Conservation (phyloP, 1,140 invertebrate species). For the Maniola jurtina region DNA sequence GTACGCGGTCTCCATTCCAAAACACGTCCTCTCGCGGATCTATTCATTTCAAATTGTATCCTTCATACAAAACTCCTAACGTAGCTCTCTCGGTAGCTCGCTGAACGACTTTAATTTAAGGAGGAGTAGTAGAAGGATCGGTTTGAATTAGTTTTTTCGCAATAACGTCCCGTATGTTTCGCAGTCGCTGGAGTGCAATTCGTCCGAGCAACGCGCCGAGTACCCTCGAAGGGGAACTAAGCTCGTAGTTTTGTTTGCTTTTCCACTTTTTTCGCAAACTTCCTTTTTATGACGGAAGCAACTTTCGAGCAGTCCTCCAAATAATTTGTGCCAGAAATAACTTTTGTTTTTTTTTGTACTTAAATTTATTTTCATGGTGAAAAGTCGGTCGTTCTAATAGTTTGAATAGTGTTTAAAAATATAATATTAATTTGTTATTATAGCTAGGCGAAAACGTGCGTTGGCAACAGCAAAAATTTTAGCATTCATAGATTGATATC, state of each 20-base stretch:
- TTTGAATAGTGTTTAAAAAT: neutral
- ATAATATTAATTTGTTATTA: no score
- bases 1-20: no score
- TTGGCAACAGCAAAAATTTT: no score
- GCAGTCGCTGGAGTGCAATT: neutral
- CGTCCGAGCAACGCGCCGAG: constrained; percentile 7
- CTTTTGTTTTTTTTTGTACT: neutral
- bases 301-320: neutral
- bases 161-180: neutral
- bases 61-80: no score
- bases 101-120: no score
- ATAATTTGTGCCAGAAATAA: neutral
- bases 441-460: no score
- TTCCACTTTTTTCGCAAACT: constrained; percentile 9
- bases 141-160: neutral
- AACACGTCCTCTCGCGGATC: no score
- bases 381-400: neutral
- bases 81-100: no score
- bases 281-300: constrained; percentile 13
- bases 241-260: constrained; percentile 11
- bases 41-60: no score
- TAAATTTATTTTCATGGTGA: neutral
- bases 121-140: no score
- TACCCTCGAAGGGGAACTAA: constrained; percentile 7
- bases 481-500: no score